Evolutionary conservation across 2,797 vertebrate species (phyloP).

Genomic region (Geotria australis): DNA sequence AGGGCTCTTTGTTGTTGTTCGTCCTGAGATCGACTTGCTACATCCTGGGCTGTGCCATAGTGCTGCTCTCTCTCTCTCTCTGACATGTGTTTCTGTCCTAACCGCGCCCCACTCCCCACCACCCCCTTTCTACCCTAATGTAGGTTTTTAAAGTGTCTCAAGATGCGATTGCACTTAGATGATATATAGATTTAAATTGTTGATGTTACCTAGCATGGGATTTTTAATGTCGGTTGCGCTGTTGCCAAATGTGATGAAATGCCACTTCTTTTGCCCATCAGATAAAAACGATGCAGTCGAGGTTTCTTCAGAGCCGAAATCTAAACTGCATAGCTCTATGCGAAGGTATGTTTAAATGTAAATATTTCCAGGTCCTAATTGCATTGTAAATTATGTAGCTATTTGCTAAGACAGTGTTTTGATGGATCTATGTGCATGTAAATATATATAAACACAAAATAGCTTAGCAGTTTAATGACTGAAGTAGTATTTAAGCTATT

Average conservation of each 20-base stretch:
- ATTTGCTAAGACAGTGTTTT: not conserved
- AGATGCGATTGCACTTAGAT: no score
- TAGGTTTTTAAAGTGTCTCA: no score
- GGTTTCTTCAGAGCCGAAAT: slow-evolving; percentile 94
- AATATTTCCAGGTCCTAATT: not conserved
- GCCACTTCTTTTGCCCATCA: slow-evolving; percentile 9
- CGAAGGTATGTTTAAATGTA: slow-evolving; percentile 32
- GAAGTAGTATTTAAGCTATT: no score
- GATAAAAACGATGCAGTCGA: slow-evolving; percentile 84
- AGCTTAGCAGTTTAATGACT: no score
- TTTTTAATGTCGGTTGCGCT: not conserved
- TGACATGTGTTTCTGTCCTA: no score
- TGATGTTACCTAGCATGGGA: not conserved
- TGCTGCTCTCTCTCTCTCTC: not conserved
- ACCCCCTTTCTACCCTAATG: no score
- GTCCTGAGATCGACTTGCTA: not conserved
- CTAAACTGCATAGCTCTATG: slow-evolving; percentile 96
- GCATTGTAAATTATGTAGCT: no score
- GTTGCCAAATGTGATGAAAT: not conserved
- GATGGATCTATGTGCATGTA: not conserved
- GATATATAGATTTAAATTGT: not conserved
- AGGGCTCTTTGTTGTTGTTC: not conserved
- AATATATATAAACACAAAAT: not conserved
- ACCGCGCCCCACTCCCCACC: no score
- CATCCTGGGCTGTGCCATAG: not conserved